Evolutionary conservation across 1,140 invertebrate genomes (phyloP).

Genomic region (Tenebrio molitor): DNA sequence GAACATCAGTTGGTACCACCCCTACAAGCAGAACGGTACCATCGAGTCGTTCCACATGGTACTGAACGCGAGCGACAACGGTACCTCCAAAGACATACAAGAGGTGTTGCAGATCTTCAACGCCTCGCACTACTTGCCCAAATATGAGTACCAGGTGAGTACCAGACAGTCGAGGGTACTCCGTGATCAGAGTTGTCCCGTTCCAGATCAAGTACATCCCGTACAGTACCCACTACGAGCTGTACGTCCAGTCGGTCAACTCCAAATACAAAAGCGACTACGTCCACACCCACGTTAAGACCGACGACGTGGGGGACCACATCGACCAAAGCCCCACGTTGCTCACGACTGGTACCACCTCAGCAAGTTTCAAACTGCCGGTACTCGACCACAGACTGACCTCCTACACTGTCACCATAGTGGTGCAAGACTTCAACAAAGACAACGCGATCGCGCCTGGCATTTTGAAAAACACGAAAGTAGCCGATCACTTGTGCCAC

Average conservation of each 20-base stretch:
- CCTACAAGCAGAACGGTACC: slow-evolving; percentile 57
- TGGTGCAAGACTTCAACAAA: slow-evolving; percentile 58
- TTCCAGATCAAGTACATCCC: slow-evolving; percentile 59
- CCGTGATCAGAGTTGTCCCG: too few relatives aligned
- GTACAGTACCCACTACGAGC: slow-evolving; percentile 54
- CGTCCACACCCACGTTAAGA: slow-evolving; percentile 46
- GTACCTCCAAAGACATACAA: slow-evolving; percentile 49
- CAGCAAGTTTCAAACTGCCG: slow-evolving; percentile 53
- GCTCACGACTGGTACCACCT: slow-evolving; percentile 48
- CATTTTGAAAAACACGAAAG: slow-evolving; percentile 43
- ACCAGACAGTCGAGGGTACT: not conserved
- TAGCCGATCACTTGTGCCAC: slow-evolving; percentile 54
- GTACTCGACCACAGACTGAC: slow-evolving; percentile 51
- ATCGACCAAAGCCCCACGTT: slow-evolving; percentile 57
- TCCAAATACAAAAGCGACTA: slow-evolving; percentile 55
- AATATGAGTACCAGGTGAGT: slow-evolving; percentile 58
- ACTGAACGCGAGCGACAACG: slow-evolving; percentile 55
- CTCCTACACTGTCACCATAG: slow-evolving; percentile 50
- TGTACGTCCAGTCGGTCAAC: slow-evolving; percentile 56
- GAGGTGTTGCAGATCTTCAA: slow-evolving; percentile 54
- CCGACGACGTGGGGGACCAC: slow-evolving; percentile 55
- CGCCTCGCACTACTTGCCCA: slow-evolving; percentile 48
- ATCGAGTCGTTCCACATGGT: slow-evolving; percentile 58
- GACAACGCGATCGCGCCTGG: slow-evolving; percentile 41
- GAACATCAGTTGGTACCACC: slow-evolving; percentile 58